phyloP scores from a whole-genome alignment of 2,797 vertebrate species.

The Karalla daura region DNA sequence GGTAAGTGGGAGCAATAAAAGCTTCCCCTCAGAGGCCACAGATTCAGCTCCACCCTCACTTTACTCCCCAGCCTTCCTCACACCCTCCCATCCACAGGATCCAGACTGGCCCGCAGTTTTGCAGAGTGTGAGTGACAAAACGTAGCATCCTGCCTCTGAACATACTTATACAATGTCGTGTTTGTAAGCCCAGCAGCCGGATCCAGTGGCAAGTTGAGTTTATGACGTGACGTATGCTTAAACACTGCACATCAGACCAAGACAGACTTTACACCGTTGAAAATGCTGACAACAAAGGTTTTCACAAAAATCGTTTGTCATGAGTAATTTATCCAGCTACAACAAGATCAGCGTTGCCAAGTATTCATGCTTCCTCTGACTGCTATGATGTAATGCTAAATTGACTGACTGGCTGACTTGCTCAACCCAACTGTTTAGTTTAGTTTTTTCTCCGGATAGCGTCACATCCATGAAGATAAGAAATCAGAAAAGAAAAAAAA shows the following conservation, averaged over 20 bases:
- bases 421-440: background rate
- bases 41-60: constrained; percentile 33
- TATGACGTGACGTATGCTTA: background rate
- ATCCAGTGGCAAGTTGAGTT: background rate
- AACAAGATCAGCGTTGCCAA: background rate
- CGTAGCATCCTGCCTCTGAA: background rate
- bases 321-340: background rate
- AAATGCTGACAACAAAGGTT: background rate
- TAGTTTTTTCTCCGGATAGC: background rate
- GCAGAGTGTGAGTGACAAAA: background rate
- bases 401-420: background rate
- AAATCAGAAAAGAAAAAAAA: too few relatives aligned
- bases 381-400: background rate
- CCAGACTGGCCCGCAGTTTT: background rate
- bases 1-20: constrained; percentile 5
- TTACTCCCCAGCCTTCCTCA: background rate
- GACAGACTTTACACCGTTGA: background rate
- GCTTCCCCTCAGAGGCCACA: constrained; percentile 16
- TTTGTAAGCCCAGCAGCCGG: background rate
- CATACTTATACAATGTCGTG: background rate
- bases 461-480: too few relatives aligned
- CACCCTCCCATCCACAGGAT: constrained; percentile 11
- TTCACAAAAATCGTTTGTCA: background rate
- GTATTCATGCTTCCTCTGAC: background rate
- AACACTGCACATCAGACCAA: background rate